Conservation (phyloP, 2,113 vertebrate genomes). For the Neomonachus schauinslandi region DNA sequence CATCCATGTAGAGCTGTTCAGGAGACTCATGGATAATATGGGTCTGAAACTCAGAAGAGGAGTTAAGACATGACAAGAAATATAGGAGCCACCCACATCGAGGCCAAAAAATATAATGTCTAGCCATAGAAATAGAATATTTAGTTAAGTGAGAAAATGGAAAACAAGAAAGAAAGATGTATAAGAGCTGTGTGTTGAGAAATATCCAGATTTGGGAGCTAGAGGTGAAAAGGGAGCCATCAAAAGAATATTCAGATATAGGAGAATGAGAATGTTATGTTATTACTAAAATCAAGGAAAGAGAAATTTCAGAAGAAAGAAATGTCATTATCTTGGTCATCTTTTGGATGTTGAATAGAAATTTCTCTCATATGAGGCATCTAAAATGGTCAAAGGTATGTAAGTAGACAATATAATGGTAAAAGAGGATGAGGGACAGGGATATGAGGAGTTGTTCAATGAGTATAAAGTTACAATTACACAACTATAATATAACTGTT, state of each 20-base stretch:
- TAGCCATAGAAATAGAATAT: background rate
- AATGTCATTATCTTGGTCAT: background rate
- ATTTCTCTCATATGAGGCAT: background rate
- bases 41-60: background rate
- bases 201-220: background rate
- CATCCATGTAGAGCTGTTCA: background rate
- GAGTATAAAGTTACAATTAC: background rate
- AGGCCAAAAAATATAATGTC: constrained; percentile 9
- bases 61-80: background rate
- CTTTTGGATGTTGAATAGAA: background rate
- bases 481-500: background rate
- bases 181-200: background rate
- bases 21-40: background rate
- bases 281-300: constrained; percentile 17
- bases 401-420: background rate
- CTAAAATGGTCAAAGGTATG: background rate
- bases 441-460: background rate
- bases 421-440: background rate
- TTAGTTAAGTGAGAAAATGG: constrained; percentile 7
- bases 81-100: background rate
- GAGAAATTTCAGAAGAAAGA: constrained; percentile 42
- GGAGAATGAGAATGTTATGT: background rate
- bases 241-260: constrained; percentile 30
- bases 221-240: background rate
- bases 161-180: constrained; percentile 16